These are phyloP conservation scores for Rhopalosiphum padi DNA, from an alignment of 1,140 invertebrate genomes.

Conservation along the genomic window DNA sequence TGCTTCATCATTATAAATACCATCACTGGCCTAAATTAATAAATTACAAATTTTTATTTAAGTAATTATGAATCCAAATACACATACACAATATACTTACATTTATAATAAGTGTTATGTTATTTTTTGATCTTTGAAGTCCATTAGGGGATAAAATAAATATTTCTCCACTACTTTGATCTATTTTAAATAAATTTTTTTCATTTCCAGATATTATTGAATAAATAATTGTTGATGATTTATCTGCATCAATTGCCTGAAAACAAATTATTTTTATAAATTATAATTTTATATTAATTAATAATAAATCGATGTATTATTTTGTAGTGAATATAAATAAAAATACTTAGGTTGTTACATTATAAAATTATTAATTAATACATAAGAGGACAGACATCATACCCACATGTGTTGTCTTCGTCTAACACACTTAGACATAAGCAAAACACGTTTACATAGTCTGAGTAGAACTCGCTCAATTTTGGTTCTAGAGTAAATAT, in stretches of 20 bases:
- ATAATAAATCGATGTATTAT: background rate
- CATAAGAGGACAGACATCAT: too few relatives aligned
- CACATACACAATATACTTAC: constrained; percentile 61
- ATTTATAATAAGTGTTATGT: constrained; percentile 69
- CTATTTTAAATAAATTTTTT: constrained; percentile 73
- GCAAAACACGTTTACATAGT: too few relatives aligned
- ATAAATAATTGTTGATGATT: constrained; percentile 81
- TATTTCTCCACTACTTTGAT: constrained; percentile 74
- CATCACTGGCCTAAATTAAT: constrained; percentile 74
- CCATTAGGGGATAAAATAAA: constrained; percentile 70
- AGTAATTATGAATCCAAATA: background rate
- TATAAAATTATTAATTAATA: background rate
- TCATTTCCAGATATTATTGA: constrained; percentile 73
- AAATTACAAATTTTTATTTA: constrained; percentile 59
- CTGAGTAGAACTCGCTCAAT: too few relatives aligned
- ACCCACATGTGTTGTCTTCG: too few relatives aligned
- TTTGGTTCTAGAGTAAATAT: too few relatives aligned
- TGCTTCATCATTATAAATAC: constrained; percentile 73
- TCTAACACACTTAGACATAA: too few relatives aligned
- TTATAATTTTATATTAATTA: background rate
- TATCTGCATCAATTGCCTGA: constrained; percentile 80
- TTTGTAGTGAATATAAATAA: background rate
- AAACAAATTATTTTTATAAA: constrained; percentile 63
- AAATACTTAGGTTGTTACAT: background rate
- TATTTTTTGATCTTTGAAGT: constrained; percentile 70